Evolutionary conservation across 30 jellyfish, hydroid and myxozoan genomes (phyloP), one percentile per base, ranked within the genome.

Genomic region (Aurelia aurita): DNA sequence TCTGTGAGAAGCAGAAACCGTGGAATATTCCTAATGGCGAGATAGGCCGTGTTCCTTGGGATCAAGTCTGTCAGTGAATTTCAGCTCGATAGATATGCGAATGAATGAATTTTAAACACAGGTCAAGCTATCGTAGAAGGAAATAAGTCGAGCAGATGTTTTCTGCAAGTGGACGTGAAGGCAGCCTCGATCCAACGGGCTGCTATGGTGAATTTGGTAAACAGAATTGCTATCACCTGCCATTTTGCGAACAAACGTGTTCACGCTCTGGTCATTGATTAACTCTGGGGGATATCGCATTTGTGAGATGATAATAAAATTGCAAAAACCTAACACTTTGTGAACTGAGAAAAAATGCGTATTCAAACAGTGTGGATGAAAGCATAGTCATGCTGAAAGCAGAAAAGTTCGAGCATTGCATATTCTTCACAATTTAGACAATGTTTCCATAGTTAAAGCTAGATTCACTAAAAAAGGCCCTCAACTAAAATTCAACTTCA

Each of bases 21-120:
- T 22, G 67, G 29, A 19, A 55, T 55, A 55, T 55, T 55, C 67
- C 31, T 3, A 55, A n/a, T 55, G 67, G 67, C 51, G 51, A 62
- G 19, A 62, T 62, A 62, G 74, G 39, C 74, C 35, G n/a, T 62
- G 23, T 10, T 20, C 21, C 47, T 25, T 43, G 35, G 8, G 51
- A 62, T 25, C 74, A 39, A 14, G 51, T 39, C 51, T 39, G 51
- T 15, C 51, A 39, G 16, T 39, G 15, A 39, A 15, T 39, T 32
- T 57, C 59, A 12, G 22, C 79, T 67, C 59, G 59, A 67, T 0
- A 58, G 69, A n/a, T 20, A 11, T n/a, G 69, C 72, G 76, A 75
- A 75, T 75, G 87, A 75, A 75, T 55, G 77, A 75, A 35, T 31
- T 18, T 58, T 53, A 53, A n/a, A 57, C 47, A 75, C 87, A 75